Evolutionary conservation across 2,797 vertebrate species (phyloP), one percentile per base, ranked within the genome.

Genomic region (Ara ararauna): DNA sequence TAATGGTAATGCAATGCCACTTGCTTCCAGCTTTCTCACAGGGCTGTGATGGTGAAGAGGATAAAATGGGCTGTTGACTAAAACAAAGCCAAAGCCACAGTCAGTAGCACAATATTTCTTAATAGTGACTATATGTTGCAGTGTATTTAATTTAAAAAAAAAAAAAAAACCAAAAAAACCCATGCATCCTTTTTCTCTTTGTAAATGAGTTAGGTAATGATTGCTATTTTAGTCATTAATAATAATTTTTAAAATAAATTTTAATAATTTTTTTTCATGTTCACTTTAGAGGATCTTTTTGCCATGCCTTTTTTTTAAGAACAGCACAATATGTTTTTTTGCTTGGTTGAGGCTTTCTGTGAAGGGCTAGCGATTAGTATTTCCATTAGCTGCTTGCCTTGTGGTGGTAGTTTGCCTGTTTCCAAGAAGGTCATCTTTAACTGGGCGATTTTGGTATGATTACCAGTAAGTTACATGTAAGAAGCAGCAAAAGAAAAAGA

Each of bases 311-410:
- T 76, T 29, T 62, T 10, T 50, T 42, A 45, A 65, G 50, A 70
- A 21, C 7, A 61, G 11, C 1, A 1, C 38, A 22, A 17, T 53
- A 10, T 24, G 13, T 1, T 22, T 45, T 44, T 61, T 23, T 4
- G 1, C 21, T 76, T 82, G 20, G 7, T 74, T 88, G 44, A 66
- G 38, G 45, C 17, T 38, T 87, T 92, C 78, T 82, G 29, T 36
- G 29, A 23, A 74, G 27, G 44, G 29, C 17, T 47, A 42, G 11
- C 26, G 45, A 20, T 72, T 42, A 81, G 20, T 68, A 8, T 11
- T 61, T 86, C 70, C 53, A 81, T 92, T 81, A 90, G 45, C 62
- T 48, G 11, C 47, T 81, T 84, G n/a, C 40, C n/a, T 23, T 65
- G 21, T 42, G 50, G 12, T 65, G 44, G 20, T 53, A 36, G 11